phyloP scores from a whole-genome alignment of 2,113 vertebrate genomes.

The Elephantulus edwardii region DNA sequence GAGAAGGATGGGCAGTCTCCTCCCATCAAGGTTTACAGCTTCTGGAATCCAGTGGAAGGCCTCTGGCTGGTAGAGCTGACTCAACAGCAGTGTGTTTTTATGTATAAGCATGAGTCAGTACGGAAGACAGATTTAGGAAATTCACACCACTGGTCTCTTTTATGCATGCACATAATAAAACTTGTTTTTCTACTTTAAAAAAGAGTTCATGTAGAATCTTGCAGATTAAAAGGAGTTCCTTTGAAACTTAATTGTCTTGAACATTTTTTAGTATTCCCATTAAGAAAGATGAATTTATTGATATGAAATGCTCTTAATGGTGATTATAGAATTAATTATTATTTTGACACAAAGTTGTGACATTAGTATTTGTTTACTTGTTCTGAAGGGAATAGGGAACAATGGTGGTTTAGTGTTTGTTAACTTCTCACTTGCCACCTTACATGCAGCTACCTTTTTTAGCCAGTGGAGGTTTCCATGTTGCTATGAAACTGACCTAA shows the following conservation, averaged over 20 bases:
- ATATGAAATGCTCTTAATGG: conserved; percentile 27
- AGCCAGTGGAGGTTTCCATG: neutral
- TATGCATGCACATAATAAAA: too few relatives aligned
- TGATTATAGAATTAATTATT: neutral
- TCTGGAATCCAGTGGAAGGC: too few relatives aligned
- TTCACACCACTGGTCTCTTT: too few relatives aligned
- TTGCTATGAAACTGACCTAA: neutral
- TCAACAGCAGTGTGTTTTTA: too few relatives aligned
- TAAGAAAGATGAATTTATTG: neutral
- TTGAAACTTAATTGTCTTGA: neutral
- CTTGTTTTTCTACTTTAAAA: too few relatives aligned
- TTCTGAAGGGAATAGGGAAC: neutral
- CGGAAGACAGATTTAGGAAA: too few relatives aligned
- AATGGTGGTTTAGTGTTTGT: neutral
- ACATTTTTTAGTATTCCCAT: neutral
- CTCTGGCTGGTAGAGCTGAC: too few relatives aligned
- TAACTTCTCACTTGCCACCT: neutral
- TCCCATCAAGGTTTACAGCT: too few relatives aligned
- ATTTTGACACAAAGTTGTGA: conserved; percentile 19
- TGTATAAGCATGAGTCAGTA: neutral
- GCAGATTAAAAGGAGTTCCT: neutral
- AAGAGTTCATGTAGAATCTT: conserved; percentile 24
- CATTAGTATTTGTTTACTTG: neutral
- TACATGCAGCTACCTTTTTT: neutral
- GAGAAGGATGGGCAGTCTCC: too few relatives aligned